Evolutionary conservation across 2,888 invertebrate species (phyloP).

Genomic region (Allolobophora icterica): DNA sequence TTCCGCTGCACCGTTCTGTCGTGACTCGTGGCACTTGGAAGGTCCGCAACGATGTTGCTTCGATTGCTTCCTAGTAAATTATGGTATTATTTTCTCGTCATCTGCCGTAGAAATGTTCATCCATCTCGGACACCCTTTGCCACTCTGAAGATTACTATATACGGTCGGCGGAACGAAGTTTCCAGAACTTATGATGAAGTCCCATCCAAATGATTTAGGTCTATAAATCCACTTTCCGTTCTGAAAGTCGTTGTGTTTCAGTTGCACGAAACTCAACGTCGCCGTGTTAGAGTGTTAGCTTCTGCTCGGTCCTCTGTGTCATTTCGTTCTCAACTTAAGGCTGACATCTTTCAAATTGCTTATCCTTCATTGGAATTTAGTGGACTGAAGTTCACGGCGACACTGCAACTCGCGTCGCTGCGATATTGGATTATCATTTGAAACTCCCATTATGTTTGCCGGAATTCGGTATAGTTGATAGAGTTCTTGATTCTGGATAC

Average conservation of each 20-base stretch:
- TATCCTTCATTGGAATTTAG: too few relatives aligned
- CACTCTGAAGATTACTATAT: not conserved
- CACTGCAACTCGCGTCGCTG: not conserved
- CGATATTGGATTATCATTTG: not conserved
- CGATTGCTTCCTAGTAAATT: not conserved
- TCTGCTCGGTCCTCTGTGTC: too few relatives aligned
- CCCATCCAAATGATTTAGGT: too few relatives aligned
- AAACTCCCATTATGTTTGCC: not conserved
- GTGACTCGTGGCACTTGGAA: not conserved
- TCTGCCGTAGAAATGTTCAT: not conserved
- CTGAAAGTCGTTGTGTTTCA: not conserved
- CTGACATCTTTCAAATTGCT: too few relatives aligned
- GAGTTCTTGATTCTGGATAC: not conserved
- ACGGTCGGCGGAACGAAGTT: too few relatives aligned
- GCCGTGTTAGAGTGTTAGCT: not conserved
- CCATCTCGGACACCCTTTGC: not conserved
- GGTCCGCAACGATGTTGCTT: not conserved
- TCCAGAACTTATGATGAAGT: not conserved
- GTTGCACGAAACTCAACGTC: not conserved
- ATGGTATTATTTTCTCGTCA: slow-evolving; percentile 17
- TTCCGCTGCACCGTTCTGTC: not conserved
- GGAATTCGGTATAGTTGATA: not conserved
- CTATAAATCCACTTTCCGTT: not conserved
- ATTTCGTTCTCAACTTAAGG: too few relatives aligned
- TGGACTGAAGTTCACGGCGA: too few relatives aligned